Evolutionary conservation across 1,140 invertebrate species (phyloP).

Genomic region (Lanistes nyassanus): DNA sequence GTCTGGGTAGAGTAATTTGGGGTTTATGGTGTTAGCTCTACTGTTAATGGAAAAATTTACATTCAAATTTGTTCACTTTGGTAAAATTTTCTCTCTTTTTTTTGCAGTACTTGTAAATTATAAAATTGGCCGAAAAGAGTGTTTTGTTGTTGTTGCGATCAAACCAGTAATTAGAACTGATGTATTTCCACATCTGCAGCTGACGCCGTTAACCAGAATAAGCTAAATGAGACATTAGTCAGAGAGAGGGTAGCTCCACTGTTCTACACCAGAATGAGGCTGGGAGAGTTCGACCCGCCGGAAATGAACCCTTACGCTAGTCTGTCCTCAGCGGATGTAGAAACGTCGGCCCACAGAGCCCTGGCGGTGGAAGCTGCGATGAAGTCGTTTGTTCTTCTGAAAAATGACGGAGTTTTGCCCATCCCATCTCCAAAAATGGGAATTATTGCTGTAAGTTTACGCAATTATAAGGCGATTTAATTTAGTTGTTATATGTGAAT

Average conservation of each 20-base stretch:
- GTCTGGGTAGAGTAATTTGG: no score
- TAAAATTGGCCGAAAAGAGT: no score
- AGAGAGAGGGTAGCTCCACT: conserved; percentile 55
- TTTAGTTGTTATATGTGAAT: no score
- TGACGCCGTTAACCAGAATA: conserved; percentile 47
- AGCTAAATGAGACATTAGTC: conserved; percentile 40
- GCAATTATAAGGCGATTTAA: no score
- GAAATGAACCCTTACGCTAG: conserved; percentile 48
- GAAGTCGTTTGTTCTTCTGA: conserved; percentile 52
- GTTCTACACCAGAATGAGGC: conserved; percentile 62
- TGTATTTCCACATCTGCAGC: no score
- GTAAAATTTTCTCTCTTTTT: no score
- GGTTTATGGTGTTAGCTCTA: no score
- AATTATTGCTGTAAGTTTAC: conserved; percentile 1
- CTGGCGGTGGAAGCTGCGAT: conserved; percentile 42
- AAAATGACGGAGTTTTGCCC: conserved; percentile 43
- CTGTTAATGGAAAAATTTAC: no score
- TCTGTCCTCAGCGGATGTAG: conserved; percentile 35
- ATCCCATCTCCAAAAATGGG: neutral
- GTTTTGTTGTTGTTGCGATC: no score
- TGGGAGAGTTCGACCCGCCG: conserved; percentile 62
- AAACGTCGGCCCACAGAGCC: conserved; percentile 41
- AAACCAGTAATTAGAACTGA: no score
- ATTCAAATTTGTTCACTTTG: no score
- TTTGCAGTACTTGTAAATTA: no score